Evolutionary conservation across 2,797 vertebrate species (phyloP), one percentile per base, ranked within the genome.

Genomic region (Phoeniculus purpureus): DNA sequence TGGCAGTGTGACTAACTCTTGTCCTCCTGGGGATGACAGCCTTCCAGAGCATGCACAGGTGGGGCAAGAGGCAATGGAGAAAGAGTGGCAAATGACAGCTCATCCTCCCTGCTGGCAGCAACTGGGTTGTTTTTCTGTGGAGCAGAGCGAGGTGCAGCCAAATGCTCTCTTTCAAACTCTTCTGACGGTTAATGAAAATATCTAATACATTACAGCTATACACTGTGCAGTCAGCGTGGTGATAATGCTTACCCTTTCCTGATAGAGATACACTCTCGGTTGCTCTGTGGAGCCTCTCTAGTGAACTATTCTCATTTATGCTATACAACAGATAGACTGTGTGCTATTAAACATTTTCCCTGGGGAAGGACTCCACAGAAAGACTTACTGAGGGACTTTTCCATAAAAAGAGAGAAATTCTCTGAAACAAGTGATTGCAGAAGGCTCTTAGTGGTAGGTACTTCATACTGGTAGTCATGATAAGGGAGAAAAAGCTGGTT

Each of bases 401-500:
- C 34, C 31, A 17, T 62, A 23, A 80, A 75, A 77, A 64, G 12
- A 37, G 17, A 60, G 13, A 14, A 61, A 37, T 83, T 0, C 0
- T 59, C 65, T 87, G 73, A 67, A 90, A 80, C 2, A 17, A 50
- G 22, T 12, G 59, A 48, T 64, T 76, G 54, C 47, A 75, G 40
- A 76, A 87, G 47, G 11, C 12, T 73, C 3, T 20, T 83, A 19
- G 15, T 72, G 37, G 25, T 68, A 58, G 47, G 37, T 37, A 29
- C 74, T 17, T 85, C 59, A 62, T 74, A 52, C 25, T 62, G 23
- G 21, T 48, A 68, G 68, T 58, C 50, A 45, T 9, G 12, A 10
- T 14, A 56, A 85, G 47, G 85, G 75, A 94, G 59, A 43, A 76
- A 91, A 94, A 84, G 37, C 8, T 74, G 79, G 77, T 77, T 88